Evolutionary conservation across 2,113 vertebrate genomes (phyloP).

Genomic region (Bungarus multicinctus): DNA sequence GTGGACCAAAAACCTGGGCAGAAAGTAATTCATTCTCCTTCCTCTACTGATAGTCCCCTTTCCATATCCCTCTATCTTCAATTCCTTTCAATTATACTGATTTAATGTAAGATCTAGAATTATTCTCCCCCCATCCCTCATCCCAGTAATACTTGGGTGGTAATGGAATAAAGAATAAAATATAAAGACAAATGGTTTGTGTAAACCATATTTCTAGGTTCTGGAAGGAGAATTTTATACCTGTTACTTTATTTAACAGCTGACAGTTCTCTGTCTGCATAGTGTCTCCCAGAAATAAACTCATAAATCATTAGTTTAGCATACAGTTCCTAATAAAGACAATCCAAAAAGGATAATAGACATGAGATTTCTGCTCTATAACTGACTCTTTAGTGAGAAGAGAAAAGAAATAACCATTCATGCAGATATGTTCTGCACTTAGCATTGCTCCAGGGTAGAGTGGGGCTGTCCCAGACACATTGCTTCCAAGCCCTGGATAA

Average conservation of each 20-base stretch:
- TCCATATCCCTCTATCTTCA: not conserved
- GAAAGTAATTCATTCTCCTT: not conserved
- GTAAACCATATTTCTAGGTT: conserved; percentile 1
- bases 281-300: conserved; percentile 3
- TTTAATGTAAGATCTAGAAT: not conserved
- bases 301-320: conserved; percentile 2
- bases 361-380: not conserved
- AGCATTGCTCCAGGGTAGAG: not conserved
- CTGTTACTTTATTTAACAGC: conserved; percentile 11
- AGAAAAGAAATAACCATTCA: conserved; percentile 1
- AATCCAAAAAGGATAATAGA: conserved; percentile 51
- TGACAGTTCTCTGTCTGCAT: conserved; percentile 13
- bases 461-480: not conserved
- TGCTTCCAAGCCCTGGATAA: not conserved
- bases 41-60: not conserved
- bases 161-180: not conserved
- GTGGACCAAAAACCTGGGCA: not conserved
- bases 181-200: conserved; percentile 13
- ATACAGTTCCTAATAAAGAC: conserved; percentile 20
- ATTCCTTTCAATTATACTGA: not conserved
- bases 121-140: not conserved
- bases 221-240: not conserved
- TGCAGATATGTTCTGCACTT: not conserved
- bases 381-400: not conserved
- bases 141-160: not conserved